phyloP scores from a whole-genome alignment of 2,797 vertebrate species.

The Potorous gilbertii region DNA sequence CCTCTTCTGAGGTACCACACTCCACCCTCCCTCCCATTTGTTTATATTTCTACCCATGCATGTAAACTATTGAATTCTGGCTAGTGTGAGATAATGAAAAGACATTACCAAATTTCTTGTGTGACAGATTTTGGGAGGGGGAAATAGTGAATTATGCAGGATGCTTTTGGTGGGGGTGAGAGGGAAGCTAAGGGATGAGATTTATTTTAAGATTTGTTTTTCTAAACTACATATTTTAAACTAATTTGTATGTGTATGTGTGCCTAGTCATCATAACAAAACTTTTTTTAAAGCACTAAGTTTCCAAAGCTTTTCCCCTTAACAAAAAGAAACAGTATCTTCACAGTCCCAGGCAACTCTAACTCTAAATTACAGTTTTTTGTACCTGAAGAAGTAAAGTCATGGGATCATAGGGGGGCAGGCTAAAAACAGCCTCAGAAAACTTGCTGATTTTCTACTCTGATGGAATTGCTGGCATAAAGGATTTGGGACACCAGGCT shows the following conservation, averaged over 20 bases:
- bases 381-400: slow-evolving; percentile 6
- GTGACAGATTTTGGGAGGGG: slow-evolving; percentile 55
- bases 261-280: slow-evolving; percentile 23
- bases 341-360: not conserved
- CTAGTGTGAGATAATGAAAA: slow-evolving; percentile 60
- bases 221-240: slow-evolving; percentile 36
- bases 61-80: slow-evolving; percentile 63
- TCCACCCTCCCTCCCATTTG: not conserved
- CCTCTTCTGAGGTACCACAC: not conserved
- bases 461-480: not conserved
- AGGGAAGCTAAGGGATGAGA: not conserved
- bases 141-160: slow-evolving; percentile 44
- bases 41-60: slow-evolving; percentile 63
- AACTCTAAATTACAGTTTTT: not conserved
- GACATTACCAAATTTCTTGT: slow-evolving; percentile 32
- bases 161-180: slow-evolving; percentile 49
- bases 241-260: not conserved
- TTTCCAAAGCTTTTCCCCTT: slow-evolving; percentile 19
- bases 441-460: not conserved
- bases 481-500: not conserved
- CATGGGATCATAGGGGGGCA: not conserved
- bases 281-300: slow-evolving; percentile 31
- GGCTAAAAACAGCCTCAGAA: not conserved
- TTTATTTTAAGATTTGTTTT: slow-evolving; percentile 58
- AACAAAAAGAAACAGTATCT: slow-evolving; percentile 20